Percentiles rank a stretch among this genome's conserved stretches.
Evolutionary conservation across 1,140 invertebrate genomes (phyloP).

Genomic region (Achatina immaculata): DNA sequence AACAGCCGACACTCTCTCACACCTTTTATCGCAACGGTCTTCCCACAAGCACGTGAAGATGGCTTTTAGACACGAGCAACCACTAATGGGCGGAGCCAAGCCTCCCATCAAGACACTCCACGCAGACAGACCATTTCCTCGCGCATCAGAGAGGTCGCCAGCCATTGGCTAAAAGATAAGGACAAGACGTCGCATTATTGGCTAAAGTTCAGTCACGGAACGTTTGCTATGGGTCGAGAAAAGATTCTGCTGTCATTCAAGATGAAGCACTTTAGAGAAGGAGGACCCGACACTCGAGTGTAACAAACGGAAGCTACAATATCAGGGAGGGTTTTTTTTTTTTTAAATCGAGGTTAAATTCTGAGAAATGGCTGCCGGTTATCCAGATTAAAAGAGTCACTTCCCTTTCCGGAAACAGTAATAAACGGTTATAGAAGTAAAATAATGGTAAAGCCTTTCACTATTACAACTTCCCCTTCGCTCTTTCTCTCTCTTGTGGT

Average conservation of each 20-base stretch:
- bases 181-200: neutral
- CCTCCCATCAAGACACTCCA: conserved; percentile 12
- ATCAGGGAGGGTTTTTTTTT: no score
- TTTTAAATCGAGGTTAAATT: neutral
- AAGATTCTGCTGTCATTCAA: neutral
- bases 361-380: neutral
- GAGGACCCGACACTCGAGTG: neutral
- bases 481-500: no score
- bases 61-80: conserved; percentile 19
- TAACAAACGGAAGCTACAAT: neutral
- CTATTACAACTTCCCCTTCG: no score
- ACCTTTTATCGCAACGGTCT: conserved; percentile 28
- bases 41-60: conserved; percentile 14
- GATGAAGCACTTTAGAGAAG: neutral
- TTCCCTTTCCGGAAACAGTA: neutral
- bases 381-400: neutral
- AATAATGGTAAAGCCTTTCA: no score
- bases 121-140: conserved; percentile 23
- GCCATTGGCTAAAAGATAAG: conserved; percentile 32
- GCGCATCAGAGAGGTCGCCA: conserved; percentile 18
- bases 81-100: conserved; percentile 17
- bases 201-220: conserved; percentile 14
- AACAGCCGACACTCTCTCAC: conserved; percentile 14
- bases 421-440: no score
- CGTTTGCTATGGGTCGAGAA: conserved; percentile 5